Conservation (phyloP, 1,140 invertebrate species). For the Cylas formicarius region DNA sequence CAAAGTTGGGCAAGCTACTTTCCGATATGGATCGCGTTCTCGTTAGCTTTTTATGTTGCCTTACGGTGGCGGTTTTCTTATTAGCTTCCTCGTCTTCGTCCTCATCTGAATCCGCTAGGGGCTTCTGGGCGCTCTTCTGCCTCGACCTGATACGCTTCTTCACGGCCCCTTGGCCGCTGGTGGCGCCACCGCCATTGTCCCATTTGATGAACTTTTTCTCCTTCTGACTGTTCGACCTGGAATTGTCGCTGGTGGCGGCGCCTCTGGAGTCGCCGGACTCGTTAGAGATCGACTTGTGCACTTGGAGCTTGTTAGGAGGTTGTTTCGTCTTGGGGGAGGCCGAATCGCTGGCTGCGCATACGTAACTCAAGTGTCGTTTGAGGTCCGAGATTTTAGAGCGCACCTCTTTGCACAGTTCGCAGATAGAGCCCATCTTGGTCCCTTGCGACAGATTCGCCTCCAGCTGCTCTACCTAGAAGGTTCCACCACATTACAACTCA, state of each 20-base stretch:
- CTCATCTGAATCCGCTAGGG: conserved; percentile 29
- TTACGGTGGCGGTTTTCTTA: conserved; percentile 14
- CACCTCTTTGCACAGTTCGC: conserved; percentile 22
- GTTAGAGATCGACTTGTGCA: conserved; percentile 19
- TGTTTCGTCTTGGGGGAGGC: conserved; percentile 22
- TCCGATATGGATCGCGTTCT: conserved; percentile 22
- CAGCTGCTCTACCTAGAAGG: no score
- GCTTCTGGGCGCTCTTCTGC: conserved; percentile 28
- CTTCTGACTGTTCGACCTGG: conserved; percentile 15
- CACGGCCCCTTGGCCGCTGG: conserved; percentile 32
- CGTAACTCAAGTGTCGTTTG: conserved; percentile 35
- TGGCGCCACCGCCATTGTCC: conserved; percentile 10
- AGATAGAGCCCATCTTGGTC: no score
- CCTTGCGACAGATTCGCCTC: no score
- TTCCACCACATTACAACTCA: no score
- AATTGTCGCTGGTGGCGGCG: conserved; percentile 7
- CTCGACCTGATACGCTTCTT: conserved; percentile 34
- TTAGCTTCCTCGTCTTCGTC: conserved; percentile 26
- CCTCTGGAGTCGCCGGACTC: conserved; percentile 12
- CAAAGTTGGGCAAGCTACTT: conserved; percentile 2
- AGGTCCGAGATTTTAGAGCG: conserved; percentile 41
- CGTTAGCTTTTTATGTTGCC: conserved; percentile 23
- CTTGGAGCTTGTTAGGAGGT: conserved; percentile 6
- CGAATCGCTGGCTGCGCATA: conserved; percentile 37
- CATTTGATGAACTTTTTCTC: conserved; percentile 17